Base-by-base conservation (phyloP, 2,797 vertebrate species). In the Neosilurus hyrtlii region DNA sequence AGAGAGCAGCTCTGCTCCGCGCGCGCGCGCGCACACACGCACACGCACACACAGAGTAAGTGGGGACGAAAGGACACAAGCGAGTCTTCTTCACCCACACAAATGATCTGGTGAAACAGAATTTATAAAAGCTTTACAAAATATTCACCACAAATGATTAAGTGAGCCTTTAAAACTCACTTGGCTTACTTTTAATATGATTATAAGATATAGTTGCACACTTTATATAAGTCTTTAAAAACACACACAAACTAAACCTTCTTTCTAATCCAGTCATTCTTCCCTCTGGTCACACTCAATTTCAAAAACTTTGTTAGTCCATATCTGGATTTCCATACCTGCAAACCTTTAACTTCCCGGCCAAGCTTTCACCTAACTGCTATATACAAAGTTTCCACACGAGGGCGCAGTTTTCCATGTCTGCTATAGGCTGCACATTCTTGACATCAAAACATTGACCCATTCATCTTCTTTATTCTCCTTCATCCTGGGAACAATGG, bases 331-430 rank as follows among this genome's bases (percentile, higher is more conserved):
- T 80, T 80, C 57, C 54, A 59, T 80, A n/a, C 35, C 16, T n/a
- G 20, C 11, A 80, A 68, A 43, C 12, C 26, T 16, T 8, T 26
- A 52, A 52, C 22, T 35, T 59, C 30, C 79, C 20, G 0, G 54
- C 30, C 61, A 14, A 76, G 9, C 11, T 49, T 81, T 26, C 22
- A 71, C 20, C n/a, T 78, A 30, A 70, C 37, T 16, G 43, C 74
- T 49, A 49, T 43, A 49, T 43, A 10, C 11, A 18, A 9, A 72
- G 67, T 30, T 37, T 51, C 93, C 94, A 92, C 94, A 93, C 91
- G 94, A 93, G 94, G 91, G 92, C 93, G 91, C 75, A 90, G 90
- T 93, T 91, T 91, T 87, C 91, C 86, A 91, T 77, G 90, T 57
- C 89, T 92, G 90, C 52, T 54, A 18, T 57, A 18, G 51, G 85